Percentiles rank a stretch among this genome's conserved stretches.
These are phyloP conservation scores for Coenobita brevimanus DNA, from an alignment of 1,140 invertebrate species.

Conservation along the genomic window DNA sequence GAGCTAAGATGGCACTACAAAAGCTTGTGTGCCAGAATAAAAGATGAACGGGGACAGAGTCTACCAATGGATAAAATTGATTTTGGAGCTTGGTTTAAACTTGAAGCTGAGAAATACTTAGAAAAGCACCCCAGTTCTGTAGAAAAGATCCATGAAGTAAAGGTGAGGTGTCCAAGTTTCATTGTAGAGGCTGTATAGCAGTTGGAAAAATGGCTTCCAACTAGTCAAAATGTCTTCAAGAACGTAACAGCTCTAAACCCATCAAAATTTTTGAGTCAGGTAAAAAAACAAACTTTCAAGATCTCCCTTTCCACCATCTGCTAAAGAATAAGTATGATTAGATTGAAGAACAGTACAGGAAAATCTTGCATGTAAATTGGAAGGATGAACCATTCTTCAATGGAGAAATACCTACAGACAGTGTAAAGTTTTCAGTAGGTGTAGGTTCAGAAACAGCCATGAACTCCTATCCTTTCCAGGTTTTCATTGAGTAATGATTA, in stretches of 20 bases:
- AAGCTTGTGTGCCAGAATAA: constrained; percentile 50
- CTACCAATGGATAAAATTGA: constrained; percentile 6
- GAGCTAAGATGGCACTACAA: constrained; percentile 18
- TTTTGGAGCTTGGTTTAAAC: neutral
- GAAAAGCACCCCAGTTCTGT: neutral
- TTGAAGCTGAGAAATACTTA: neutral
- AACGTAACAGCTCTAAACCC: neutral
- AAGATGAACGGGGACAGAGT: constrained; percentile 20
- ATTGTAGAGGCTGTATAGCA: constrained; percentile 14
- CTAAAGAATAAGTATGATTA: neutral
- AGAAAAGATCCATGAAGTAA: constrained; percentile 4
- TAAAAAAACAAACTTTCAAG: constrained; percentile 7
- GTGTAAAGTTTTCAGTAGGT: constrained; percentile 8
- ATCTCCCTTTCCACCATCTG: constrained; percentile 11
- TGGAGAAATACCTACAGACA: constrained; percentile 8
- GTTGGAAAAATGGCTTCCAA: constrained; percentile 8
- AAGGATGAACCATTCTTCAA: neutral
- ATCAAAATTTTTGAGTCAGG: neutral
- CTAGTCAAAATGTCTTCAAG: constrained; percentile 1
- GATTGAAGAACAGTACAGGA: constrained; percentile 18
- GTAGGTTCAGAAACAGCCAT: neutral
- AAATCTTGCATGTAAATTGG: too few relatives aligned
- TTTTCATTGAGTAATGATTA: neutral
- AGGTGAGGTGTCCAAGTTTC: neutral
- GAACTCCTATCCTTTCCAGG: neutral